Base-by-base conservation (phyloP, 2,888 invertebrate species). In the Anthophora plumipes region DNA sequence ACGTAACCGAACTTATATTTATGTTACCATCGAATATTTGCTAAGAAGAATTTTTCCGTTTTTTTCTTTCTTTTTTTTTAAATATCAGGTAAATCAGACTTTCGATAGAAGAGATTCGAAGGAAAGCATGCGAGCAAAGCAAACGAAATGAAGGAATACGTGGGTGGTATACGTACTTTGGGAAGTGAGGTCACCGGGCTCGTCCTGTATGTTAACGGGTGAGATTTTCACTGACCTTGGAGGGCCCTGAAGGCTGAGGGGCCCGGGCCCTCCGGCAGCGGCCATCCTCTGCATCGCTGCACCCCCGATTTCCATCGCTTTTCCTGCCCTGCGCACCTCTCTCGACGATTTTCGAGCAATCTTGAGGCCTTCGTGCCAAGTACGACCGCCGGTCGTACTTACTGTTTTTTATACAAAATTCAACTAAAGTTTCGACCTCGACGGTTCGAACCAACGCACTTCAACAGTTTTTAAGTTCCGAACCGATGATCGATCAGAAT, bases 201-300 rank as follows among this genome's bases (percentile, higher is more conserved):
- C 93, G 84, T 93, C 92, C 74, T 92, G 90, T 46, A 92, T 90
- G 80, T 92, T 93, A 68, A 93, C 91, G 71, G 93, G 92, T 63
- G 93, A 93, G 69, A 93, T 93, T 86, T 93, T 93, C 77, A 93
- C 89, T 69, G 93, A 92, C 83, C 93, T 91, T 79, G 93, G 93
- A 83, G 93, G 93, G 83, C 93, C 93, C 88, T 93, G 93, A 69
- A 93, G 91, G 66, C 91, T 91, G 77, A 92, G 88, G 74, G 92
- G 92, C 87, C 88, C 92, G 87, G 90, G 92, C 89, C 91, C 92
- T 89, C 91, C 90, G 89, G 90, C 89, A 74, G 91, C 86, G 90
- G 90, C 90, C 90, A 91, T 86, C 89, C 90, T 87, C 88, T 92
- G 91, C 92, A 92, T 91, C 79, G 90, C 89, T 71, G 91, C 88